phyloP scores from a whole-genome alignment of 1,140 invertebrate species.

The Drosophila leontia region DNA sequence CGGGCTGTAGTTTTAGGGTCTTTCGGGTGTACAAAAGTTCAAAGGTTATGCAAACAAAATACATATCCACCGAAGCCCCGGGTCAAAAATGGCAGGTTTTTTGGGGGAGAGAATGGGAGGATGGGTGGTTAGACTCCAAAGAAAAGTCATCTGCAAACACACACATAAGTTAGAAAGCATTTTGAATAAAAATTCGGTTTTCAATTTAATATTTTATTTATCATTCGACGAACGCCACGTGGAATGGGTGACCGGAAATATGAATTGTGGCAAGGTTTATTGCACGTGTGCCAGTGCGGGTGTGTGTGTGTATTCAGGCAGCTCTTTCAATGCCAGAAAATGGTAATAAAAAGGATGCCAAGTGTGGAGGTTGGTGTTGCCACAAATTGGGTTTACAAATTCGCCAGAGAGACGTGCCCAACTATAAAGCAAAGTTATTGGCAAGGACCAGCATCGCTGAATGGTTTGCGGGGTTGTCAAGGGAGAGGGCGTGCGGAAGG shows the following conservation, averaged over 20 bases:
- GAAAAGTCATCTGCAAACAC: conserved; percentile 40
- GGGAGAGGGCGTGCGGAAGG: neutral
- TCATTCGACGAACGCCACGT: conserved; percentile 23
- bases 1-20: conserved; percentile 65
- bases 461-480: conserved; percentile 4
- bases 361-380: conserved; percentile 30
- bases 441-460: conserved; percentile 28
- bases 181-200: conserved; percentile 55
- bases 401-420: conserved; percentile 60
- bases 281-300: conserved; percentile 10
- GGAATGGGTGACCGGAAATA: conserved; percentile 47
- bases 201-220: conserved; percentile 61
- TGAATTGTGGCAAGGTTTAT: conserved; percentile 48
- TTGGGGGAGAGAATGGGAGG: neutral
- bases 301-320: conserved; percentile 28
- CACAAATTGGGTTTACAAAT: conserved; percentile 75
- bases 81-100: conserved; percentile 1
- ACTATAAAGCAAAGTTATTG: conserved; percentile 68
- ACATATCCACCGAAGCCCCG: conserved; percentile 10
- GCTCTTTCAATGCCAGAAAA: conserved; percentile 59
- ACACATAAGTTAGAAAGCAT: conserved; percentile 47
- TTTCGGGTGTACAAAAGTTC: conserved; percentile 40
- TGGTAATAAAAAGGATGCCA: conserved; percentile 50
- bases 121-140: conserved; percentile 20
- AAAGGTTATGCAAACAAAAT: conserved; percentile 57